These are phyloP conservation scores for Atlantisia rogersi DNA, from an alignment of 2,113 vertebrate species.

Conservation along the genomic window DNA sequence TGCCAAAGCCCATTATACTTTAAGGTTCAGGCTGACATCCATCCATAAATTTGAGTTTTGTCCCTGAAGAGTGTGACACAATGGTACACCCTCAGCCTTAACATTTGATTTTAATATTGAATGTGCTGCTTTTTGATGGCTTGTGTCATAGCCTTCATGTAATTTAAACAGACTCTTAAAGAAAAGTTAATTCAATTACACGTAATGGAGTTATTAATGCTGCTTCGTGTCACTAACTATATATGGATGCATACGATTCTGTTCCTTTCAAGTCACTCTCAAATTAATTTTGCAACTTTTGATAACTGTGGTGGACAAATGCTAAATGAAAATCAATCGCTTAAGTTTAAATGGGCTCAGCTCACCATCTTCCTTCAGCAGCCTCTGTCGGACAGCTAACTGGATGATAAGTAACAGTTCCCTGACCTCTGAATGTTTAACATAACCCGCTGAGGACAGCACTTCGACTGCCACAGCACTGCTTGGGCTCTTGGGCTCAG, in stretches of 20 bases:
- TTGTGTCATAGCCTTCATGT: not conserved
- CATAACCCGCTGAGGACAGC: not conserved
- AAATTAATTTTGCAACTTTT: slow-evolving; percentile 46
- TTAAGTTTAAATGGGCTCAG: slow-evolving; percentile 10
- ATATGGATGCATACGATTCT: not conserved
- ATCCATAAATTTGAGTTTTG: not conserved
- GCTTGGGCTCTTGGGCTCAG: not conserved
- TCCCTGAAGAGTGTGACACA: not conserved
- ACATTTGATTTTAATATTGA: not conserved
- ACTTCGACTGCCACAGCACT: not conserved
- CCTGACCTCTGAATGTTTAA: not conserved
- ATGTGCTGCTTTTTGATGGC: not conserved
- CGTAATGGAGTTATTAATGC: not conserved
- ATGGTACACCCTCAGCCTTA: not conserved
- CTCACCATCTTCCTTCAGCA: not conserved
- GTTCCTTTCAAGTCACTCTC: not conserved
- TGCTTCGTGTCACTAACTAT: slow-evolving; percentile 15
- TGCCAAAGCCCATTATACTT: not conserved
- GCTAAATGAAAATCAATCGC: slow-evolving; percentile 47
- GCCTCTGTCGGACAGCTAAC: not conserved
- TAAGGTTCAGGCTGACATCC: not conserved
- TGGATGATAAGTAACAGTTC: not conserved
- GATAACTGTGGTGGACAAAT: slow-evolving; percentile 11
- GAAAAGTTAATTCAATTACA: not conserved
- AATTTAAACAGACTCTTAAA: slow-evolving; percentile 7